Evolutionary conservation across 92 coral and sea anemone genomes (phyloP), one percentile per base, ranked within the genome.

Genomic region (Palythoa grandiflora): DNA sequence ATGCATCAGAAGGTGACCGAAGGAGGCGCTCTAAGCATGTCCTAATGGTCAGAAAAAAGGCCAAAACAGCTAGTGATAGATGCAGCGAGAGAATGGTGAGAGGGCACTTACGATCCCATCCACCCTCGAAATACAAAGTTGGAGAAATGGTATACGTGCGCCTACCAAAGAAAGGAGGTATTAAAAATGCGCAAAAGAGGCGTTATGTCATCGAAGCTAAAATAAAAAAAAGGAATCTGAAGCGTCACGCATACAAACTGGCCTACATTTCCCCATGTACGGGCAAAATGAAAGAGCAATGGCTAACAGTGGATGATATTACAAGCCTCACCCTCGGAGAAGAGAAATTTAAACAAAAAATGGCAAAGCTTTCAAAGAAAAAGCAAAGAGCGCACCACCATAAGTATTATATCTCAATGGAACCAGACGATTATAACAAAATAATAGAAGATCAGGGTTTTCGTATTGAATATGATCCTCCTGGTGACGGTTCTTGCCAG

Each of bases 401-500:
- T 21, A 87, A 65, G 53, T 74, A 15, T 63, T 83, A 21, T 51
- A 78, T 92, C 48, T 38, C 80, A 21, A 90, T 90, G 95, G 63
- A 61, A 79, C 60, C 15, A 51, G 84, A 77, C 15, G 93, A 44
- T 75, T 83, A 75, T 61, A 57, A 61, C 16, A 51, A 71, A 61
- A 55, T 39, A 50, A 71, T 92, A 17, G 87, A 88, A 77, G 88
- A 85, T 70, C 90, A 92, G 78, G 92, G 92, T 1, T 92, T 55
- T 59, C 55, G 50, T 6, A 78, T 91, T 47, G 10, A 7, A 35
- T 84, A 88, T 39, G 75, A 88, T 79, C 94, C 91, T 15, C 89
- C 87, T 21, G 94, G 94, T 48, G 66, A 91, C 79, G 94, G 91
- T 9, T 36, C 54, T 73, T 89, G 92, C 84, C 94, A 92, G 37